Percentiles rank a stretch among this genome's conserved stretches.
Evolutionary conservation across 2,113 vertebrate genomes (phyloP).

Genomic region (Butorides virescens): DNA sequence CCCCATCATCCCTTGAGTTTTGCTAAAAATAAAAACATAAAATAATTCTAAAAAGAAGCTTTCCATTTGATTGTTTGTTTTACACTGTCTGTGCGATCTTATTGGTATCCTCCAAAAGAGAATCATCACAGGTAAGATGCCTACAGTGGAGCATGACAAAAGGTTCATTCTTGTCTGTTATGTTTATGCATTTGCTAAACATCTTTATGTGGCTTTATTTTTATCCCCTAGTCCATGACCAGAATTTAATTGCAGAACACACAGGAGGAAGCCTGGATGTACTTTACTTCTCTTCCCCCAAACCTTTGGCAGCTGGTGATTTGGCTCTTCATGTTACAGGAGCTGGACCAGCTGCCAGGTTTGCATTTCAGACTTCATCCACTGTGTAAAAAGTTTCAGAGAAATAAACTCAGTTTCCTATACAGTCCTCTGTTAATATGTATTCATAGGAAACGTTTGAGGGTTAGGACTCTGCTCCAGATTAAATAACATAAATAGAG

Average conservation of each 20-base stretch:
- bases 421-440: background rate
- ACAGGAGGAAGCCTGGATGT: background rate
- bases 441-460: background rate
- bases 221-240: background rate
- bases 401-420: background rate
- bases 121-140: background rate
- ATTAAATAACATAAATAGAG: background rate
- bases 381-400: background rate
- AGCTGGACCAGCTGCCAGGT: background rate
- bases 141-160: background rate
- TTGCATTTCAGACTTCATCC: background rate
- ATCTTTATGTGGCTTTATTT: background rate
- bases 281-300: fast-evolving
- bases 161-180: background rate
- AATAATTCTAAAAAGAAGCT: background rate
- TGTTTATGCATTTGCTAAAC: background rate
- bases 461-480: background rate
- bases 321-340: background rate
- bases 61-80: background rate
- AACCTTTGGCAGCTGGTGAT: background rate
- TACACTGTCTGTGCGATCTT: fast-evolving
- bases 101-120: background rate
- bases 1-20: background rate
- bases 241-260: background rate
- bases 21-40: background rate